These are phyloP conservation scores for Acanthiza pusilla DNA, from an alignment of 2,797 vertebrate species.

Conservation along the genomic window DNA sequence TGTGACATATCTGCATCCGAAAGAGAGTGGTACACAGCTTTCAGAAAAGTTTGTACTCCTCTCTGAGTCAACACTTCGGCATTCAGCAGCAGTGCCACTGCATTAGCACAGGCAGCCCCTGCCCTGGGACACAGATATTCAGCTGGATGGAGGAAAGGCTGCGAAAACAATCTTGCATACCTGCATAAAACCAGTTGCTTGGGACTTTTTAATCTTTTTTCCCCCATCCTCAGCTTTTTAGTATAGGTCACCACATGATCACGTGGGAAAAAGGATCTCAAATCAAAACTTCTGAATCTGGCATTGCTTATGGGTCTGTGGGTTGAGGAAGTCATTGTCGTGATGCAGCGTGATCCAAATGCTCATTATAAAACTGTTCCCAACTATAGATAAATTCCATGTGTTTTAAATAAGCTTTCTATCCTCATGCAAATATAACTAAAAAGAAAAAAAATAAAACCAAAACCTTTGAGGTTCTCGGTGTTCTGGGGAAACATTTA, in stretches of 20 bases:
- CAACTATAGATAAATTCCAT: neutral
- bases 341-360: neutral
- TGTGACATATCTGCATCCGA: neutral
- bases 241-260: neutral
- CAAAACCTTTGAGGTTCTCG: neutral
- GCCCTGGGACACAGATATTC: neutral
- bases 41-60: neutral
- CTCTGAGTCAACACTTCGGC: neutral
- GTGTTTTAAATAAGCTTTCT: neutral
- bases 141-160: neutral
- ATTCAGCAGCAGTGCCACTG: neutral
- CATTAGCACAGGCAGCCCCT: neutral
- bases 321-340: neutral
- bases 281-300: neutral
- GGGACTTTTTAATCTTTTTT: fast-evolving
- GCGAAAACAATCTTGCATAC: neutral
- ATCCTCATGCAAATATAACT: neutral
- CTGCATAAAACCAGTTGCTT: neutral
- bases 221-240: neutral
- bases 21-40: neutral
- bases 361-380: neutral
- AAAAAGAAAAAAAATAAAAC: neutral
- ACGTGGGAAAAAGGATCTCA: neutral
- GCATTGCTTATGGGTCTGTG: neutral
- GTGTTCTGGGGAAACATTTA: neutral